phyloP scores from a whole-genome alignment of 2,113 vertebrate species.

The Irena cyanogastra region DNA sequence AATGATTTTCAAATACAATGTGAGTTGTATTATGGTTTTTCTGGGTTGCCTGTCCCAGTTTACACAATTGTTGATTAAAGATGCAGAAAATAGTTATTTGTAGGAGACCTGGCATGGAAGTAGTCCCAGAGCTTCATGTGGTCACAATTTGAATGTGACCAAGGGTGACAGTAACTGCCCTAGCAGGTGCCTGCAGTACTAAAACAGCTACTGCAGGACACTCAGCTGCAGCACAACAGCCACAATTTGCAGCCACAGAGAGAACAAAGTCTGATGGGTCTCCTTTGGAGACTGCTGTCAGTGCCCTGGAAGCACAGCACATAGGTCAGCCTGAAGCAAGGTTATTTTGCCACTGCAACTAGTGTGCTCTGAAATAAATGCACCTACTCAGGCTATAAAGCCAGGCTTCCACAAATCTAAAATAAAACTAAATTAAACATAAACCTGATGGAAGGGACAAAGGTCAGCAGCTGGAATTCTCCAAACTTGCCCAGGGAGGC shows the following conservation, averaged over 20 bases:
- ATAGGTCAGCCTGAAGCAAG: background rate
- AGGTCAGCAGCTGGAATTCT: background rate
- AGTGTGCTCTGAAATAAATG: background rate
- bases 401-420: background rate
- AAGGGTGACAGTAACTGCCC: background rate
- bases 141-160: background rate
- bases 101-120: background rate
- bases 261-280: background rate
- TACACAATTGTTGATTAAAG: background rate
- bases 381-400: background rate
- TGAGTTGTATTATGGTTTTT: background rate
- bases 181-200: background rate
- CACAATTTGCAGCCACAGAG: background rate
- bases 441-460: background rate
- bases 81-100: background rate
- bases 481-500: background rate
- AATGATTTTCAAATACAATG: background rate
- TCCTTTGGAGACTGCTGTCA: background rate
- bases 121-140: background rate
- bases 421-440: background rate
- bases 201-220: background rate
- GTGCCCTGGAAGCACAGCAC: background rate
- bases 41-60: background rate
- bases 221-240: background rate
- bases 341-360: background rate